These are phyloP conservation scores for Alviniconcha strummeri DNA, from an alignment of 2,888 invertebrate genomes.

Conservation along the genomic window DNA sequence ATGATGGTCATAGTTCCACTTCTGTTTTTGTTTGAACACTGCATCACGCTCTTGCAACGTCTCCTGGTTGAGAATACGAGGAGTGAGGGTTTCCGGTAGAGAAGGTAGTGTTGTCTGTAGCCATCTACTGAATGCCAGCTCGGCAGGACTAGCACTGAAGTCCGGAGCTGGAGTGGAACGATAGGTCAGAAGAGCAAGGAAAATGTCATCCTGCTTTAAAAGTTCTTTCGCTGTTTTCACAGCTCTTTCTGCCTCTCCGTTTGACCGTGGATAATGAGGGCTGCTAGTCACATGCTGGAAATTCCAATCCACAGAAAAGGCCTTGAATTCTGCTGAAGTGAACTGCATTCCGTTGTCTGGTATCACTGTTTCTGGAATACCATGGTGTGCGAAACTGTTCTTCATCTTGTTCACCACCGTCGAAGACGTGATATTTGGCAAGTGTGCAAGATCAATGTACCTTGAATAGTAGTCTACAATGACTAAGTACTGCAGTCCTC, in stretches of 20 bases:
- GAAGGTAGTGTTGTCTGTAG: background rate
- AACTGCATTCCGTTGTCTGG: slow-evolving; percentile 29
- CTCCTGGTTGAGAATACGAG: background rate
- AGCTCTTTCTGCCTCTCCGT: slow-evolving; percentile 38
- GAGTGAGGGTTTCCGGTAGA: too few species aligned
- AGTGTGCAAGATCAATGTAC: slow-evolving; percentile 35
- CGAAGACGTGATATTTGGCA: slow-evolving; percentile 13
- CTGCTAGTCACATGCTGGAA: slow-evolving; percentile 33
- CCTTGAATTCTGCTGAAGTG: slow-evolving; percentile 30
- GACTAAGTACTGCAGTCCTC: slow-evolving; percentile 36
- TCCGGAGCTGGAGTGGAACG: background rate
- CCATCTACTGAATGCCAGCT: background rate
- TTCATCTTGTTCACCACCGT: slow-evolving; percentile 40
- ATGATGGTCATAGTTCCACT: background rate
- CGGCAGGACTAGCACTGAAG: background rate
- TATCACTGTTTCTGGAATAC: slow-evolving; percentile 38
- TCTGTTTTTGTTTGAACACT: background rate
- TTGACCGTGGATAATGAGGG: slow-evolving; percentile 25
- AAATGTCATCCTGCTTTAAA: background rate
- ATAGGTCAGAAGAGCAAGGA: background rate
- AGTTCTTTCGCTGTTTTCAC: slow-evolving; percentile 25
- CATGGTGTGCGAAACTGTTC: slow-evolving; percentile 42
- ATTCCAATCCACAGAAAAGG: slow-evolving; percentile 35
- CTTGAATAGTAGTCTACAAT: slow-evolving; percentile 43
- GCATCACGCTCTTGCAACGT: background rate